Base-by-base conservation (phyloP, 2,113 vertebrate genomes). In the Chaenocephalus aceratus region DNA sequence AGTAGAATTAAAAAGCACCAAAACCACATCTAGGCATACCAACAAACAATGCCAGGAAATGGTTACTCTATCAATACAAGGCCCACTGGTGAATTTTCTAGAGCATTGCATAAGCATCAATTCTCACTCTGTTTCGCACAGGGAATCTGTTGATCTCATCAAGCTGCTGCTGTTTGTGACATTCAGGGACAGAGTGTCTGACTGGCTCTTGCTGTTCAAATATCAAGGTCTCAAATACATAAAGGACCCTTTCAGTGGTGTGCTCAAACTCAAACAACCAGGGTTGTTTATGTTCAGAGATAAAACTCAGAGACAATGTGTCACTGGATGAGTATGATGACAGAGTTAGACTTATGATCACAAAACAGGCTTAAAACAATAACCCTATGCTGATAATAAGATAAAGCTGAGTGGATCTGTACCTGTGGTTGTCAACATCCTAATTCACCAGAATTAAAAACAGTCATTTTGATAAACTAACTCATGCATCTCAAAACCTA, bases 21-120 rank as follows among this genome's bases (percentile, higher is more conserved):
- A 2, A 10, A 58, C 34, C 16, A 64, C 61, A 79, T 48, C 10
- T 49, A 72, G 71, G 52, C 45, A 66, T 57, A 30, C 11, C 57
- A 45, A 67, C 49, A 75, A 81, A 86, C 76, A 86, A 90, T 75
- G 49, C 21, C 48, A 74, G 49, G n/a, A 79, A 65, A 77, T 13
- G 11, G 62, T 60, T 13, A 26, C 21, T 59, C 26, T 30, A 83
- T 53, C 52, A 21, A 80, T 66, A 79, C 16, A 53, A 30, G 30
- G 56, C 54, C 74, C 34, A 60, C 46, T 71, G 6, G 12, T 64
- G 66, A 15, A 56, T 51, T 75, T 89, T 88, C 77, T 70, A 85
- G 84, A 86, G 67, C 48, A 21, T 8, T 23, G 10, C 18, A 64
- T 16, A 46, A 79, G 54, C 60, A 73, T 68, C n/a, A 68, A 34